Evolutionary conservation across 2,888 invertebrate genomes (phyloP).

Genomic region (Ectropis crepuscularia): DNA sequence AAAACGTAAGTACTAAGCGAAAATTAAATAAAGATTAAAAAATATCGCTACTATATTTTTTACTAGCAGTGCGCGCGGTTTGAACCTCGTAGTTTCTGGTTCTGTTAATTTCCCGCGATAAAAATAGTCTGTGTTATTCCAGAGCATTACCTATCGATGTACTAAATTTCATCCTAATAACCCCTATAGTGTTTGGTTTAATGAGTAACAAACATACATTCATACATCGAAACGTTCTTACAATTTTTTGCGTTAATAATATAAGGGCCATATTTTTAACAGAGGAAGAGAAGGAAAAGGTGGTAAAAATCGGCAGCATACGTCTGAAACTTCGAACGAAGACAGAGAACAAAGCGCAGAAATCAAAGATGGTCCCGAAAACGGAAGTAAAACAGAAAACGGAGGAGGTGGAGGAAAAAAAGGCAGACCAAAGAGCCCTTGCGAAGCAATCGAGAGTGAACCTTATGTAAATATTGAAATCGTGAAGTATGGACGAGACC

Average conservation of each 20-base stretch:
- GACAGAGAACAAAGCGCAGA: conserved; percentile 52
- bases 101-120: no score
- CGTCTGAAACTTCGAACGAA: conserved; percentile 47
- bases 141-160: no score
- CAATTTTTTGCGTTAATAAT: neutral
- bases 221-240: no score
- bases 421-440: conserved; percentile 86
- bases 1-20: conserved; percentile 70
- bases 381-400: conserved; percentile 52
- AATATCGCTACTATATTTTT: no score
- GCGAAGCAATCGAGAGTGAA: conserved; percentile 87
- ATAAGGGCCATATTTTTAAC: conserved; percentile 21
- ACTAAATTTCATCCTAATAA: neutral
- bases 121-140: no score
- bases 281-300: conserved; percentile 80
- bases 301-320: conserved; percentile 62
- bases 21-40: no score
- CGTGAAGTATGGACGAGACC: conserved; percentile 88
- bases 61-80: no score
- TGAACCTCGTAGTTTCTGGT: no score
- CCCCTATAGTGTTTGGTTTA: no score
- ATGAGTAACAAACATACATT: no score
- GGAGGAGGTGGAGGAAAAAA: conserved; percentile 73
- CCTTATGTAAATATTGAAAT: conserved; percentile 88
- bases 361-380: conserved; percentile 43